Evolutionary conservation across 2,888 invertebrate species (phyloP), one percentile per base, ranked within the genome.

Genomic region (Leucophenga montana): DNA sequence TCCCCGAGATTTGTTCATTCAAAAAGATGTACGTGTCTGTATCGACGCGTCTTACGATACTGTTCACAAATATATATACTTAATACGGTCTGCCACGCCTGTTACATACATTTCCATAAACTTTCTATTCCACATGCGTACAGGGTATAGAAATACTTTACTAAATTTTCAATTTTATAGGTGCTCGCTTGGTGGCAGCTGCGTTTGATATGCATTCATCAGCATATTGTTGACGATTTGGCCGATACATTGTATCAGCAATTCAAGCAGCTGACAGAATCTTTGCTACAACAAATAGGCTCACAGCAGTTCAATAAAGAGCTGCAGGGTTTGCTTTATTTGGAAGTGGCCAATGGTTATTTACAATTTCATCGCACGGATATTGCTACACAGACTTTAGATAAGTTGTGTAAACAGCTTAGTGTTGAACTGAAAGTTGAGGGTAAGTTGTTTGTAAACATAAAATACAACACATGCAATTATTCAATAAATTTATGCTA

Each of bases 221-320:
- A 97, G 85, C 90, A 91, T 77, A 88, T 93, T 44, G 85, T 97
- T 14, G 95, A 95, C 78, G 96, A 96, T 78, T 90, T 92, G 72
- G 93, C 95, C 53, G 92, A 92, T 3, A 89, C 90, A n/a, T 82
- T 95, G 0, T 92, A 93, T 71, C 89, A 91, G 5, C 73, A 85
- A 9, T 82, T 87, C 5, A 85, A 84, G 67, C 44, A 69, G 3
- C 69, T 72, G 0, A 77, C 77, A 0, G 75, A 79, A 0, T 77
- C 76, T 53, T 68, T 88, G 3, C 61, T 79, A 1, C 18, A 70
- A 1, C 74, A 82, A 79, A 71, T 84, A 74, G 88, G 82, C 83
- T 83, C 72, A 77, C 78, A 89, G 71, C 62, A 82, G 82, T 3
- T 1, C 39, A 78, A 75, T 76, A 78, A 77, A 78, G 86, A 89